These are phyloP conservation scores for Pipistrellus pipistrellus DNA, from an alignment of 2,797 vertebrate species.

Conservation along the genomic window DNA sequence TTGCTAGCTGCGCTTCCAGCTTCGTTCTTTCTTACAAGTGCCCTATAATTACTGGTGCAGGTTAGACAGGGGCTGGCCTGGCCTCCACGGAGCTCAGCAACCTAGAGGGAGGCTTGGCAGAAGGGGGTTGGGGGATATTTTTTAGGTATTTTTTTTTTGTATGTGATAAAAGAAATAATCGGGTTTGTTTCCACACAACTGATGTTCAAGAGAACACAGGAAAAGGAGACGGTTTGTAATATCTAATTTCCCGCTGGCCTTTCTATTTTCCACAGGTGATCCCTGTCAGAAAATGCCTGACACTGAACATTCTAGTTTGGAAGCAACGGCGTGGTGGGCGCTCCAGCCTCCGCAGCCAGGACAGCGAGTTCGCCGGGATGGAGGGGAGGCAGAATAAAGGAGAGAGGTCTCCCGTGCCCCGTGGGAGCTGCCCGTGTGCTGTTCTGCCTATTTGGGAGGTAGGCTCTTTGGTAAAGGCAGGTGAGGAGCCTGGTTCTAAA, in stretches of 20 bases:
- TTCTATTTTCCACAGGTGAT: conserved; percentile 69
- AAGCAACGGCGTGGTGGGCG: neutral
- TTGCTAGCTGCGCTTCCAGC: conserved; percentile 78
- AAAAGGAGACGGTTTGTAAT: conserved; percentile 66
- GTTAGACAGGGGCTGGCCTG: conserved; percentile 78
- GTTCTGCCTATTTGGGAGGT: neutral
- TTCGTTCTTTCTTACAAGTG: conserved; percentile 78
- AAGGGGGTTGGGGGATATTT: accelerated
- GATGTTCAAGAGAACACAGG: conserved; percentile 75
- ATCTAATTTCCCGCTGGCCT: conserved; percentile 68
- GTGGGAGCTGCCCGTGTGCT: neutral
- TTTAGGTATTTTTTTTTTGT: conserved; percentile 54
- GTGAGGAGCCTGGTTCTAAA: neutral
- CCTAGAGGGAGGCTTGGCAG: conserved; percentile 62
- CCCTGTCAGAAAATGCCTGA: conserved; percentile 56
- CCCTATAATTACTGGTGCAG: conserved; percentile 80
- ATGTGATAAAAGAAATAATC: neutral
- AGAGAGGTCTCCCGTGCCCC: neutral
- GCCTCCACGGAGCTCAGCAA: conserved; percentile 67
- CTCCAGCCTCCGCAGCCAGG: neutral
- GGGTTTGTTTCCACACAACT: conserved; percentile 69
- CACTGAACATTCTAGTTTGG: conserved; percentile 10
- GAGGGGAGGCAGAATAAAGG: too few species aligned
- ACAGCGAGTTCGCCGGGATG: neutral
- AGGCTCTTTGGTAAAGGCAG: neutral